Base-by-base conservation (phyloP, 2,888 invertebrate species). In the Trypoxylon attenuatum region DNA sequence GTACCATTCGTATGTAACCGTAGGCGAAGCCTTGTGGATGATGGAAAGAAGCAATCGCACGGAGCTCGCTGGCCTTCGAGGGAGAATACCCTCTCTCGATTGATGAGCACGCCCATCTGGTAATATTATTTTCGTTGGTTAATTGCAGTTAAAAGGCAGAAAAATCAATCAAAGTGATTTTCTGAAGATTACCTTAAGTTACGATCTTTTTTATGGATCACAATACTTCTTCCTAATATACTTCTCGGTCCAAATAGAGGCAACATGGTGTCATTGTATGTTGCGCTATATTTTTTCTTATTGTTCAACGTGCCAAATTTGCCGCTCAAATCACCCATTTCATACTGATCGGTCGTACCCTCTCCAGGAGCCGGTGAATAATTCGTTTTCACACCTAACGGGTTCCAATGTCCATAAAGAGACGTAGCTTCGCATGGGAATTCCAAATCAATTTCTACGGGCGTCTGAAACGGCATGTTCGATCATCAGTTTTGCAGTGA, bases 1-100 rank as follows among this genome's bases (percentile, higher is more conserved):
- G 13, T 73, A 93, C 92, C 93, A 97, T 91, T 85, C 94, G 90
- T 52, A 98, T 89, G 84, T 94, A 96, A 2, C 98, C 97, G 86
- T 90, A 92, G 0, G 96, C 94, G 87, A 92, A 95, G 0, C 96
- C 95, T 13, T 90, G 89, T 0, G 96, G 95, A 89, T 96, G 94
- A 88, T 97, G 96, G 87, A 98, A 98, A 0, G 95, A 96, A 1
- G 96, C 97, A 62, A 96, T 94, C 1, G 92, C 97, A 58, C 95
- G 90, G 45, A 96, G 89, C 88, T 97, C 96, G 27, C 94, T 89
- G 0, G 95, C 96, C 84, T 96, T 96, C 0, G 93, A 92, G 0
- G 96, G 95, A 64, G 95, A 93, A 87, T 96, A 96, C 0, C 96
- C 96, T 73, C 96, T 91, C 86, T 95, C 94, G 33, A 97, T 89